Conservation (phyloP, 2,113 vertebrate genomes). For the Polypterus senegalus region DNA sequence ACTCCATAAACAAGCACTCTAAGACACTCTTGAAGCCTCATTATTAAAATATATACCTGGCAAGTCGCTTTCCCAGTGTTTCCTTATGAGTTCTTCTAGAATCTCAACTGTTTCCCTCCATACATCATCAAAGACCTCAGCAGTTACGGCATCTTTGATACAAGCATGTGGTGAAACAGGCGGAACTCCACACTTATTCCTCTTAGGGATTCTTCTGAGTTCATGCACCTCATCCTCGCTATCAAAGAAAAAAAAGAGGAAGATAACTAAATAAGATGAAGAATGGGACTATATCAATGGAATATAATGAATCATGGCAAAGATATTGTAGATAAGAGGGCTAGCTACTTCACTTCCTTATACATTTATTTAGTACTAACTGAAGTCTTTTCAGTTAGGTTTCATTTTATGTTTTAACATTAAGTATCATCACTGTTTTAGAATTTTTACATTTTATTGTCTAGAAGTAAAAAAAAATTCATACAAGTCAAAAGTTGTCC, state of each 20-base stretch:
- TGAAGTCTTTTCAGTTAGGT: no score
- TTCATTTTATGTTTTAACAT: no score
- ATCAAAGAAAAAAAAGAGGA: slow-evolving; percentile 8
- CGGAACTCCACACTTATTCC: slow-evolving; percentile 46
- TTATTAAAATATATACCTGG: slow-evolving; percentile 34
- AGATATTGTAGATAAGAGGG: no score
- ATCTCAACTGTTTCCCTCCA: slow-evolving; percentile 48
- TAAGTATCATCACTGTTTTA: no score
- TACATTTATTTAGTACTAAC: no score
- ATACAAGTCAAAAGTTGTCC: no score
- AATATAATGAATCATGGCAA: no score
- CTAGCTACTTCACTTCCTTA: no score
- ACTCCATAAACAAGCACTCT: no score
- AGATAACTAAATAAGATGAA: neutral
- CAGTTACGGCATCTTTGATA: slow-evolving; percentile 52
- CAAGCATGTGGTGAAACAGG: slow-evolving; percentile 62
- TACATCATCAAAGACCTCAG: slow-evolving; percentile 57
- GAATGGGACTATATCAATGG: no score
- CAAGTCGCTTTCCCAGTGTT: slow-evolving; percentile 42
- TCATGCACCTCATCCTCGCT: slow-evolving; percentile 49
- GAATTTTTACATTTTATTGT: no score
- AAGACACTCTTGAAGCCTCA: neutral
- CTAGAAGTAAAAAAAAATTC: no score
- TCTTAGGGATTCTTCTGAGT: slow-evolving; percentile 29
- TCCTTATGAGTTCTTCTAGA: slow-evolving; percentile 50